Conservation (phyloP, 2,797 vertebrate genomes). For the Cossypha polioptera region DNA sequence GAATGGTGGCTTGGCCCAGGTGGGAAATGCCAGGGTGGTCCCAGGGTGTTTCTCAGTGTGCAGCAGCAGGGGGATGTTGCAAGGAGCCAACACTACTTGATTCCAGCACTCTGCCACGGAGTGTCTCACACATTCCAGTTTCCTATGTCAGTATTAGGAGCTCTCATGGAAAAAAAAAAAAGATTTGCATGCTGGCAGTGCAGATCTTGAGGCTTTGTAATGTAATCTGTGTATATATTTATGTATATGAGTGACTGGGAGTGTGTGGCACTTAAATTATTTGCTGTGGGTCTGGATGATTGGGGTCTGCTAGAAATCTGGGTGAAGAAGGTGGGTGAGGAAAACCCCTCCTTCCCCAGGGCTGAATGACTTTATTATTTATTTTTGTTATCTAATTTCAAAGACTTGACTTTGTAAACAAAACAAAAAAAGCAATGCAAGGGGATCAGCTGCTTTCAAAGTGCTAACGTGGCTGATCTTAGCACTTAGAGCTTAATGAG, state of each 20-base stretch:
- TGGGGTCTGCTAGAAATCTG: conserved; percentile 64
- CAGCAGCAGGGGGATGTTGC: conserved; percentile 22
- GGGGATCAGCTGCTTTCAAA: conserved; percentile 26
- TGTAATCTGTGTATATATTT: conserved; percentile 76
- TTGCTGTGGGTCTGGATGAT: conserved; percentile 73
- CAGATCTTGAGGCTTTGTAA: conserved; percentile 70
- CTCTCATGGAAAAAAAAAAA: not conserved
- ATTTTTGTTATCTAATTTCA: conserved; percentile 59
- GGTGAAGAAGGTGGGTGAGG: not conserved
- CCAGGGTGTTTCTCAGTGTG: not conserved
- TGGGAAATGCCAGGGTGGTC: not conserved
- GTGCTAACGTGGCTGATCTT: conserved; percentile 27
- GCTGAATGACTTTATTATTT: conserved; percentile 53
- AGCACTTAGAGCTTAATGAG: conserved; percentile 11
- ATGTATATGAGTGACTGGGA: conserved; percentile 71
- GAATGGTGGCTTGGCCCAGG: too few relatives aligned
- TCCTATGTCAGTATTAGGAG: conserved; percentile 72
- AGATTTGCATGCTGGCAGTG: conserved; percentile 78
- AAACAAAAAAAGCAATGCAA: conserved; percentile 30
- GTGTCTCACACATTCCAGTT: conserved; percentile 75
- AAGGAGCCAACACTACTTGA: conserved; percentile 41
- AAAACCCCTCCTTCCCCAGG: conserved; percentile 21
- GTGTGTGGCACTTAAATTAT: conserved; percentile 75
- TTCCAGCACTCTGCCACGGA: conserved; percentile 55
- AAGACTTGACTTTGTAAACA: conserved; percentile 46